Conservation (phyloP, 2,797 vertebrate species). For the Gallinago nigripennis region DNA sequence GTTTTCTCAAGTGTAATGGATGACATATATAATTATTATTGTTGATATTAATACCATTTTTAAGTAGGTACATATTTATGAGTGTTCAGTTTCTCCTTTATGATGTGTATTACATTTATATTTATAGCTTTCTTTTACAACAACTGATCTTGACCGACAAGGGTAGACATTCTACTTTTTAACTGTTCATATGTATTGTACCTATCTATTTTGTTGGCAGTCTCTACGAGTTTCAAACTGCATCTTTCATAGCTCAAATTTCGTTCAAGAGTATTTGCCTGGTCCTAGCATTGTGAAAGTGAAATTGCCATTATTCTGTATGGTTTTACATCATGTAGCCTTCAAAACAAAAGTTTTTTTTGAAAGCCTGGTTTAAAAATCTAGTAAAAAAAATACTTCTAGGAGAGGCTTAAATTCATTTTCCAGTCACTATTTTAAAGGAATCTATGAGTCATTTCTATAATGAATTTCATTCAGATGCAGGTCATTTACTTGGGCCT, state of each 20-base stretch:
- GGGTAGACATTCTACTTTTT: background rate
- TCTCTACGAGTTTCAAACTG: background rate
- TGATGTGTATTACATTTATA: background rate
- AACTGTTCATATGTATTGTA: background rate
- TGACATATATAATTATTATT: background rate
- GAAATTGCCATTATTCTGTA: background rate
- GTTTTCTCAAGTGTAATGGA: background rate
- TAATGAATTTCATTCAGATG: background rate
- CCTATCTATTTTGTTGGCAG: background rate
- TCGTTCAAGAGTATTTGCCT: background rate
- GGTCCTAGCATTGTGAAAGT: background rate
- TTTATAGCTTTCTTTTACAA: background rate
- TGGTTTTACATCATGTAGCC: background rate
- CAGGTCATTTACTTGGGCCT: background rate
- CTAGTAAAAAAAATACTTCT: background rate
- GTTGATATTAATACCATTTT: background rate
- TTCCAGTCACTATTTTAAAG: background rate
- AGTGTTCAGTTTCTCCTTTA: background rate
- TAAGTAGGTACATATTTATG: background rate
- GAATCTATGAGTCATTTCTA: background rate
- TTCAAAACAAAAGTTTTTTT: background rate
- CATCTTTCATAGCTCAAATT: background rate
- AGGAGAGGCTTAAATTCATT: background rate
- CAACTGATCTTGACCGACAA: background rate
- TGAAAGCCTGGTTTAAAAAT: background rate